Evolutionary conservation across 2,797 vertebrate species (phyloP).

Genomic region (Hemitrygon akajei): DNA sequence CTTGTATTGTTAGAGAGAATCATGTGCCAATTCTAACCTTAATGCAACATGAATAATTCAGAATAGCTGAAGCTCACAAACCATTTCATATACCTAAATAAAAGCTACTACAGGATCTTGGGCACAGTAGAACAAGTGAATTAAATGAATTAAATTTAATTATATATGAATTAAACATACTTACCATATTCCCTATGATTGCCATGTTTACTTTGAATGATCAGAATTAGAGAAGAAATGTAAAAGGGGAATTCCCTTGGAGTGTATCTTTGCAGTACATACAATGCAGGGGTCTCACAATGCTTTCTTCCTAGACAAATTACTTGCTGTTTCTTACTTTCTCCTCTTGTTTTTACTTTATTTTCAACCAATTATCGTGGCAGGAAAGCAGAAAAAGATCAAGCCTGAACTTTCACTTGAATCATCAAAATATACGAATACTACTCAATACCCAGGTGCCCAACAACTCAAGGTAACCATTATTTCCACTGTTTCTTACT

Average conservation of each 20-base stretch:
- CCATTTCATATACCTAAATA: neutral
- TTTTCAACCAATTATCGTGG: neutral
- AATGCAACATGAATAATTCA: neutral
- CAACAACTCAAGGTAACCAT: neutral
- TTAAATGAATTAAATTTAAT: no score
- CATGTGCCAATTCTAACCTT: neutral
- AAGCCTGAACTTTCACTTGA: neutral
- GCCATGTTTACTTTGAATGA: neutral
- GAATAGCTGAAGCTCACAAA: neutral
- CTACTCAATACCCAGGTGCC: neutral
- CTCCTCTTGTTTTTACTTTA: neutral
- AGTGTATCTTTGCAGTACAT: neutral
- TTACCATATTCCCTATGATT: neutral
- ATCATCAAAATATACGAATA: neutral
- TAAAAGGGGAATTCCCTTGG: neutral
- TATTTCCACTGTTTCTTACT: neutral
- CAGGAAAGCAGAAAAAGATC: neutral
- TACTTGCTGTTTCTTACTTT: neutral
- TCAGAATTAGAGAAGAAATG: neutral
- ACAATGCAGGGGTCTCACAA: neutral
- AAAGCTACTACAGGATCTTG: neutral
- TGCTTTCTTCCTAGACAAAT: neutral
- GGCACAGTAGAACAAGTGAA: neutral
- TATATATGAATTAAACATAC: neutral
- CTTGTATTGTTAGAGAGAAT: neutral